These are phyloP conservation scores for Tiphia femorata DNA, from an alignment of 2,888 invertebrate genomes.

Conservation along the genomic window DNA sequence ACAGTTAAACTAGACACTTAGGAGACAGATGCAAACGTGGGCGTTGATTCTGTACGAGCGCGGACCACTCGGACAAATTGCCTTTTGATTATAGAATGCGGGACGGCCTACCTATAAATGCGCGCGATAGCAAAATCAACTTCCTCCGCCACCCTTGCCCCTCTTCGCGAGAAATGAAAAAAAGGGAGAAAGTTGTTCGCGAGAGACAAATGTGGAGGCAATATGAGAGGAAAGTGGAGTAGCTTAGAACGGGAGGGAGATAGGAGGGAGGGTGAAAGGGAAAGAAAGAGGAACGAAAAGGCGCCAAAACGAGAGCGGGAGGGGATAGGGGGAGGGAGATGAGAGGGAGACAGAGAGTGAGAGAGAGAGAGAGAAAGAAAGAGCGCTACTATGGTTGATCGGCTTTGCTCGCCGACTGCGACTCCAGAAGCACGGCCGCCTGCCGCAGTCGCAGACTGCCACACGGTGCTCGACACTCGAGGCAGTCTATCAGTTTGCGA, in stretches of 20 bases:
- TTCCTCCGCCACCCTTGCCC: no score
- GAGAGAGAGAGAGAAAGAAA: constrained; percentile 28
- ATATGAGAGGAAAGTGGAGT: constrained; percentile 10
- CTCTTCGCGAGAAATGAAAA: no score
- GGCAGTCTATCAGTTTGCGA: constrained; percentile 49
- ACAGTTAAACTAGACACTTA: neutral
- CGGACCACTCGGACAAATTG: no score
- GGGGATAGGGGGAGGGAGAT: neutral
- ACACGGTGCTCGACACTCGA: constrained; percentile 29
- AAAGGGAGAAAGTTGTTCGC: no score
- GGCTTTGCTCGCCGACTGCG: constrained; percentile 13
- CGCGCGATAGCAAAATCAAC: no score
- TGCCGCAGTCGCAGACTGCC: constrained; percentile 30
- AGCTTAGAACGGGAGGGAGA: constrained; percentile 30
- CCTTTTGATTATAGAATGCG: no score
- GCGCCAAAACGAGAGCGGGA: neutral
- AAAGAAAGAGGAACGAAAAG: constrained; percentile 18
- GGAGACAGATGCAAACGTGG: neutral
- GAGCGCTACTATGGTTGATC: constrained; percentile 16
- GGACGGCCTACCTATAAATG: no score
- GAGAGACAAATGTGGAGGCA: neutral
- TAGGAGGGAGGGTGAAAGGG: constrained; percentile 16
- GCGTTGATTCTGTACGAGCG: neutral
- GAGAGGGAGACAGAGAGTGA: constrained; percentile 10
- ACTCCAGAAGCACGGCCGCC: constrained; percentile 39